phyloP scores from a whole-genome alignment of 1,140 invertebrate genomes.

The Archegozetes longisetosus region DNA sequence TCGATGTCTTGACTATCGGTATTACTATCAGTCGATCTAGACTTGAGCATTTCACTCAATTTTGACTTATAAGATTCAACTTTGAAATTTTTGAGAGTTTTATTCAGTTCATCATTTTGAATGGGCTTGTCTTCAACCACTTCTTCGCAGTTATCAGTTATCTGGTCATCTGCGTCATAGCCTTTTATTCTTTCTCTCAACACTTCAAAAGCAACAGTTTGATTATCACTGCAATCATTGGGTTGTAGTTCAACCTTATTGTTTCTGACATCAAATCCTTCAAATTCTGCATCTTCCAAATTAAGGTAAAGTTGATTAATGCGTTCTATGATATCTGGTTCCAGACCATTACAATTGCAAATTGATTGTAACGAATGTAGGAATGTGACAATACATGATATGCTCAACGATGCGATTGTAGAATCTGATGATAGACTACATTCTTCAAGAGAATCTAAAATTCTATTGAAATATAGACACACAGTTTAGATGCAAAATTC shows the following conservation, averaged over 20 bases:
- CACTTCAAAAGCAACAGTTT: neutral
- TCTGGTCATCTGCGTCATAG: slow-evolving; percentile 27
- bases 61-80: slow-evolving; percentile 1
- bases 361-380: slow-evolving; percentile 63
- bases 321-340: neutral
- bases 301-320: neutral
- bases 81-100: neutral
- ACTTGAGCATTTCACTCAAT: neutral
- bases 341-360: slow-evolving; percentile 32
- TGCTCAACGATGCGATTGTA: slow-evolving; percentile 54
- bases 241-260: neutral
- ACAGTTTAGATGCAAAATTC: neutral
- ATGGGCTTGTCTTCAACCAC: slow-evolving; percentile 19
- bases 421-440: slow-evolving; percentile 48
- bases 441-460: slow-evolving; percentile 81
- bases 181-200: neutral
- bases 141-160: neutral
- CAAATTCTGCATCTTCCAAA: neutral
- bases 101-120: neutral
- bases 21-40: neutral
- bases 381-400: slow-evolving; percentile 65
- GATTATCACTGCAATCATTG: neutral
- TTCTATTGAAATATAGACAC: slow-evolving; percentile 34
- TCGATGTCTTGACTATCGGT: neutral
- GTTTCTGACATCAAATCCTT: neutral